A percentile compares a stretch with the other conserved stretches of the same genome.
Evolutionary conservation across 2,113 vertebrate species (phyloP).

Genomic region (Corythaixoides concolor): DNA sequence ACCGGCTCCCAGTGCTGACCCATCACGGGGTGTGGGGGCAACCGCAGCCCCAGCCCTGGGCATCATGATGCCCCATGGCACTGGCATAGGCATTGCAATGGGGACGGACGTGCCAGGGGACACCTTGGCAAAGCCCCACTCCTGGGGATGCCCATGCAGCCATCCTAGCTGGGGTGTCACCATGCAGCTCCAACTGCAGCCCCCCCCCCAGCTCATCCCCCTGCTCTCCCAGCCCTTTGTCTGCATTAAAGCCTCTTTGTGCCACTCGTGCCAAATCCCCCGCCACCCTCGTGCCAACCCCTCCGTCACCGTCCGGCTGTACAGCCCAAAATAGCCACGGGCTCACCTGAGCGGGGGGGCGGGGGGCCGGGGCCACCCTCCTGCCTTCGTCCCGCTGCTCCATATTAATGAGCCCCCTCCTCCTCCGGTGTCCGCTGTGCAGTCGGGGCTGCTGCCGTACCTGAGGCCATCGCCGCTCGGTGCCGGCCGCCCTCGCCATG

Average conservation of each 20-base stretch:
- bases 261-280: background rate
- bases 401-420: conserved; percentile 48
- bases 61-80: background rate
- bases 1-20: background rate
- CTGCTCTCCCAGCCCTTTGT: background rate
- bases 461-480: conserved; percentile 20
- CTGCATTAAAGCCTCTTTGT: background rate
- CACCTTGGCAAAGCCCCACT: background rate
- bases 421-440: background rate
- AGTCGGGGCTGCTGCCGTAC: conserved; percentile 12
- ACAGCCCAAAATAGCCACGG: background rate
- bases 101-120: background rate
- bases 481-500: conserved; percentile 75
- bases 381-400: background rate
- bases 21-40: fast-evolving
- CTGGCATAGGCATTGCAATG: fast-evolving
- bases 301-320: background rate
- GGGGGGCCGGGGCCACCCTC: background rate
- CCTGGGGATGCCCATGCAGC: background rate
- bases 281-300: fast-evolving
- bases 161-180: background rate
- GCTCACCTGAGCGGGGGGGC: background rate
- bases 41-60: background rate
- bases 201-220: background rate
- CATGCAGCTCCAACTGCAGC: background rate